These are phyloP conservation scores for Psettodes erumei DNA, from an alignment of 2,113 vertebrate species.

Conservation along the genomic window DNA sequence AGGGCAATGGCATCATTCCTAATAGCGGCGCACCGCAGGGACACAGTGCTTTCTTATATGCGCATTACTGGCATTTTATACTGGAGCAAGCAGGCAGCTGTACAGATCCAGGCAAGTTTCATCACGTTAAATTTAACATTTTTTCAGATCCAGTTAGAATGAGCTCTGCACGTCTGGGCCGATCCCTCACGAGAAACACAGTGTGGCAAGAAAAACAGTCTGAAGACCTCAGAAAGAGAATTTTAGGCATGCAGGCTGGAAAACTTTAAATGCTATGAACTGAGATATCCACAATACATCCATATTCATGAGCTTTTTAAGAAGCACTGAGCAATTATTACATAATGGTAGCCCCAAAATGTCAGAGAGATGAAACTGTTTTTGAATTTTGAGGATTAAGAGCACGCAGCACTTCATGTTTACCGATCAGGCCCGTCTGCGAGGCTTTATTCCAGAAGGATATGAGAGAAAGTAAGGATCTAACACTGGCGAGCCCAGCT, in stretches of 20 bases:
- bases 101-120: constrained; percentile 20
- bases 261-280: not conserved
- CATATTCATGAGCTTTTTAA: constrained; percentile 48
- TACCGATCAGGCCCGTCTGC: constrained; percentile 32
- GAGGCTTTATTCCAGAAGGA: constrained; percentile 30
- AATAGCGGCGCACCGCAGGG: constrained; percentile 11
- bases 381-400: constrained; percentile 48
- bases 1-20: constrained; percentile 32
- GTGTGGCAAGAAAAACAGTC: not conserved
- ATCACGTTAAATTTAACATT: constrained; percentile 19
- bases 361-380: constrained; percentile 44
- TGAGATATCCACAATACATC: constrained; percentile 26
- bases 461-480: constrained; percentile 50
- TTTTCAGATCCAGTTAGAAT: constrained; percentile 16
- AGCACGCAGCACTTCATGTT: constrained; percentile 20
- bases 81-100: constrained; percentile 9
- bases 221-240: not conserved
- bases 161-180: constrained; percentile 34
- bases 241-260: not conserved
- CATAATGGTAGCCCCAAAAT: constrained; percentile 38
- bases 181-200: constrained; percentile 40
- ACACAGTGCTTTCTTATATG: not conserved
- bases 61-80: constrained; percentile 15
- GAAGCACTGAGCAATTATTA: constrained; percentile 41
- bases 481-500: constrained; percentile 16